Evolutionary conservation across 2,113 vertebrate genomes (phyloP), one percentile per base, ranked within the genome.

Genomic region (Collichthys lucidus): DNA sequence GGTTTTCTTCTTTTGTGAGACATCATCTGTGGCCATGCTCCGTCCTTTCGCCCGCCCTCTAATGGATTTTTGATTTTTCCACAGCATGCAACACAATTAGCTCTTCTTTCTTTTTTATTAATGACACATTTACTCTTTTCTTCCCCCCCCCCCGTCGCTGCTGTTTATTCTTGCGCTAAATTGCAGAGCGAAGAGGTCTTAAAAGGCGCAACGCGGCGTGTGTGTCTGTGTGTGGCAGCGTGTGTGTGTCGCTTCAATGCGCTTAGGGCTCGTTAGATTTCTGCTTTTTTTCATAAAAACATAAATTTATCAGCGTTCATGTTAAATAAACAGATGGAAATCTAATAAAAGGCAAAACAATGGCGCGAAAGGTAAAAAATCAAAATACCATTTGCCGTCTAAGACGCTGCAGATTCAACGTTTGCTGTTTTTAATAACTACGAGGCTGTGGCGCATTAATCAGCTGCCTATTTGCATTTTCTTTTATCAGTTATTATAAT

Each of bases 41-140:
- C 82, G 79, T 95, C 94, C 95, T 94, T 92, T 93, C 55, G 72
- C 35, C 75, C 66, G 94, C 44, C 44, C 95, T 94, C 92, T 98
- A 99, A 98, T 98, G 96, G 97, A 97, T 97, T 98, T 94, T 97
- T 97, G 96, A 96, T 97, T 98, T 97, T 96, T 97, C 95, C 96
- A 95, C 95, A 95, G 96, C 97, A 96, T 96, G 94, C 95, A 94
- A 95, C 96, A 92, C 95, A 97, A 97, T 98, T 97, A 97, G 93
- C 95, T 91, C 78, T 92, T 96, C 86, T 92, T 96, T 96, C 90
- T 92, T 94, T 89, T 92, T 93, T 92, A 94, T 97, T 97, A 95
- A 96, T 95, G 95, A 95, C 96, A 95, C 95, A 97, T 97, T 95
- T 92, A 92, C 95, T 90, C 93, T 93, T 96, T 95, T 96, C 95